Base-by-base conservation (phyloP, 2,888 invertebrate species). In the Habroteleia sp. region DNA sequence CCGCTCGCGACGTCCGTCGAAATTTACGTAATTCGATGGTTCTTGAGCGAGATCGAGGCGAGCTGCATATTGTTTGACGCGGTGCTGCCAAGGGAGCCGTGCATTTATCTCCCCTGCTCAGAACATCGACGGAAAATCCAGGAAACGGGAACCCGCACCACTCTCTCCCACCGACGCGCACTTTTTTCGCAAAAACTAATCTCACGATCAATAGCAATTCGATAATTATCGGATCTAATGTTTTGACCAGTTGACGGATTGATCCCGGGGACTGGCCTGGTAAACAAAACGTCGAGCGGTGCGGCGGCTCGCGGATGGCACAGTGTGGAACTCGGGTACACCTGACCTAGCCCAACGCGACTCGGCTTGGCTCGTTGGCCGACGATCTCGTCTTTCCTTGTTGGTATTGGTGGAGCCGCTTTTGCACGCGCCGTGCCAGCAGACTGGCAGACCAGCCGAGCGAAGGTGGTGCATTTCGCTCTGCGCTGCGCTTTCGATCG, bases 321-420 rank as follows among this genome's bases (percentile, higher is more conserved):
- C 85, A 86, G 83, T 86, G 85, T 84, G 83, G 81, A 85, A 87
- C 87, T 86, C 87, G 87, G 87, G 82, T 83, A 86, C 85, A 85
- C 87, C 88, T 87, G 88, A 88, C 88, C 88, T 88, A 87, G 86
- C 88, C 84, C 88, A 88, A 87, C 88, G 84, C 87, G 85, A 84
- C 83, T 83, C 83, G 81, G 85, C 85, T 86, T 85, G 86, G 82
- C 86, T 84, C 80, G 81, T 73, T 79, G 76, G 77, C 77, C 80
- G 71, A 77, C 73, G 77, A 68, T 75, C 77, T 79, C 80, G 80
- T 79, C 81, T 81, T 72, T 82, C 79, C 80, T 75, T 79, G 78
- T 78, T 82, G 80, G 83, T 84, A 82, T 84, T 82, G 85, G 85
- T 84, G 80, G 80, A 79, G 74, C 76, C 68, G 74, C 69, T 41